Conservation (phyloP, 2,113 vertebrate genomes). For the Petrocephalus zakoni region DNA sequence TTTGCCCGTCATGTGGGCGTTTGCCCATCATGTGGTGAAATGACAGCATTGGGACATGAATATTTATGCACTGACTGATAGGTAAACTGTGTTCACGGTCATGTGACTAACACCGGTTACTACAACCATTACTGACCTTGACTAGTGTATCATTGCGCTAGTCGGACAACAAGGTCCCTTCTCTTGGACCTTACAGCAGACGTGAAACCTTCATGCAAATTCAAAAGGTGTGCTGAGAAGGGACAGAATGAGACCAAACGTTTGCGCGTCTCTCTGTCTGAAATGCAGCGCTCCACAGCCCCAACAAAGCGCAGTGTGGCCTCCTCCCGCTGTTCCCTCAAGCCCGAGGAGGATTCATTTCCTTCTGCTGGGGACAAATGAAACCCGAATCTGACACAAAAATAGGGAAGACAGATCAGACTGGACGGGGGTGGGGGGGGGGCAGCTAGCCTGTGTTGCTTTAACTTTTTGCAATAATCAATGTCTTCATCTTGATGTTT, state of each 20-base stretch:
- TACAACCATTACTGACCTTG: background rate
- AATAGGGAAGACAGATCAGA: background rate
- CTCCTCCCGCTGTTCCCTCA: background rate
- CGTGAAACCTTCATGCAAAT: background rate
- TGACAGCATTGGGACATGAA: background rate
- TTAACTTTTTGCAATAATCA: constrained; percentile 24
- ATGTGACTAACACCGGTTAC: background rate
- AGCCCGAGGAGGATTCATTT: background rate
- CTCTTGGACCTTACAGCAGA: background rate
- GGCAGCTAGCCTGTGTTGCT: background rate
- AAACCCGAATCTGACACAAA: background rate
- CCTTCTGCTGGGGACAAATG: background rate
- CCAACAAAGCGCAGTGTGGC: background rate
- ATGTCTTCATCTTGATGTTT: constrained; percentile 25
- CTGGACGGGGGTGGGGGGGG: no score
- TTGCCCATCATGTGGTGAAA: no score
- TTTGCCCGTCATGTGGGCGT: background rate
- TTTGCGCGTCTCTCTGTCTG: background rate
- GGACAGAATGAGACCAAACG: background rate
- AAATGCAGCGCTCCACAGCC: background rate
- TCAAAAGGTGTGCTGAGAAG: background rate
- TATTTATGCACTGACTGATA: background rate
- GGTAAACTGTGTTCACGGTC: background rate
- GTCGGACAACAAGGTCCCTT: background rate
- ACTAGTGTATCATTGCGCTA: background rate